phyloP scores from a whole-genome alignment of 2,888 invertebrate species.

The Pseudococcus jackbeardsleyi region DNA sequence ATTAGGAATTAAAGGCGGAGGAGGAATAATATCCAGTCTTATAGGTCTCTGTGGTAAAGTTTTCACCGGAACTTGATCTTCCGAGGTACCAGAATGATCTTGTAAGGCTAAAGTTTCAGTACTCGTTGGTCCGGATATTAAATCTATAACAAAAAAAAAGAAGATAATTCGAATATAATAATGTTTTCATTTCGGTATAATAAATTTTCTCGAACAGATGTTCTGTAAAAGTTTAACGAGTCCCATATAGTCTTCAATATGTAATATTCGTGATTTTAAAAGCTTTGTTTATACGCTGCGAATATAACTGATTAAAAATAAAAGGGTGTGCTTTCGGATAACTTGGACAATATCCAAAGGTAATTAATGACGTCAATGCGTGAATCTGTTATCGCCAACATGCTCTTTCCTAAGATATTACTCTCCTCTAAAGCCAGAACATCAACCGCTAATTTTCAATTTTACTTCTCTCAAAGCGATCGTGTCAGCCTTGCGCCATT shows the following conservation, averaged over 20 bases:
- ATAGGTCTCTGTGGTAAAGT: conserved; percentile 68
- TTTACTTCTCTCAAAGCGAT: conserved; percentile 37
- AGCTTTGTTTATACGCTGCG: conserved; percentile 51
- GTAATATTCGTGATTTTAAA: conserved; percentile 46
- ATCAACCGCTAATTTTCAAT: conserved; percentile 62
- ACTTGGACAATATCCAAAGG: conserved; percentile 60
- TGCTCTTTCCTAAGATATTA: conserved; percentile 53
- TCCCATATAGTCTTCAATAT: conserved; percentile 16
- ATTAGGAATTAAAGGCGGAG: conserved; percentile 70
- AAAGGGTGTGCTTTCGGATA: conserved; percentile 57
- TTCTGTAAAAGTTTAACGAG: conserved; percentile 42
- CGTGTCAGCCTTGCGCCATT: conserved; percentile 51
- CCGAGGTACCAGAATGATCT: conserved; percentile 66
- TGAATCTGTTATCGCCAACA: conserved; percentile 65
- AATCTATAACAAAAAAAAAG: conserved; percentile 39
- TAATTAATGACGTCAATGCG: conserved; percentile 65
- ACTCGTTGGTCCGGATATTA: conserved; percentile 65
- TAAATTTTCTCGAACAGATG: conserved; percentile 26
- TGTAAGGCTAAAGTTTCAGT: conserved; percentile 64
- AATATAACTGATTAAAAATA: conserved; percentile 59
- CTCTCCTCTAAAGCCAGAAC: conserved; percentile 38
- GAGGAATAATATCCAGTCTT: conserved; percentile 69
- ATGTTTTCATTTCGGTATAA: not conserved
- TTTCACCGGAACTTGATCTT: conserved; percentile 67
- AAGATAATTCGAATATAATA: not conserved